Base-by-base conservation (phyloP, 2,888 invertebrate species). In the Drosophila nr. medialis region DNA sequence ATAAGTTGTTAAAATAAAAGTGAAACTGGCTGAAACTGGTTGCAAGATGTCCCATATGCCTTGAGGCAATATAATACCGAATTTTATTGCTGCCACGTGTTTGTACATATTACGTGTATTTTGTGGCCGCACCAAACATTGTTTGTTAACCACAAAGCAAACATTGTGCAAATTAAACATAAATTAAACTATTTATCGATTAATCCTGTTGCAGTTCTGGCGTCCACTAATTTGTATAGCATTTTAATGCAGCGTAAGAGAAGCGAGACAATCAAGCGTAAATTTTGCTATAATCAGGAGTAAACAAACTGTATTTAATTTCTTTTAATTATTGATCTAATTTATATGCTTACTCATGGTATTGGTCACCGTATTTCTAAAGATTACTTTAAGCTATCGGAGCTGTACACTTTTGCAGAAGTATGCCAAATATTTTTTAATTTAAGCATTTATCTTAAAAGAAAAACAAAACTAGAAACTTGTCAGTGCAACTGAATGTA, bases 341-440 rank as follows among this genome's bases (percentile, higher is more conserved):
- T 1, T n/a, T 40, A n/a, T 0, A 21, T 45, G 0, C 45, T 13
- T 18, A 38, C 8, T 18, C 4, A 5, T n/a, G n/a, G 10, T 2
- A n/a, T 40, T 10, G 2, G 40, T n/a, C n/a, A n/a, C 0, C 11
- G n/a, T n/a, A 7, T 21, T 45, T 7, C 7, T 7, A 21, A 45
- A 4, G 4, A 13, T 45, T 21, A 45, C 2, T 7, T 13, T 21
- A 4, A 2, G 21, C 13, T 45, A 4, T 45, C 7, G 4, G 4
- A 45, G 42, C 13, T 7, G 42, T 13, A 42, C 42, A 21, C 30
- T 30, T 21, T 21, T 21, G 7, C 13, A 45, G 0, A 45, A 45
- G 21, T 13, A 1, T 21, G 7, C 21, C 21, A 21, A 45, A 13
- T 45, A 7, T 13, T 45, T 7, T 30, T 10, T 10, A 30, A 30